phyloP scores from a whole-genome alignment of 2,113 vertebrate genomes.

The Aspidoscelis tigris region DNA sequence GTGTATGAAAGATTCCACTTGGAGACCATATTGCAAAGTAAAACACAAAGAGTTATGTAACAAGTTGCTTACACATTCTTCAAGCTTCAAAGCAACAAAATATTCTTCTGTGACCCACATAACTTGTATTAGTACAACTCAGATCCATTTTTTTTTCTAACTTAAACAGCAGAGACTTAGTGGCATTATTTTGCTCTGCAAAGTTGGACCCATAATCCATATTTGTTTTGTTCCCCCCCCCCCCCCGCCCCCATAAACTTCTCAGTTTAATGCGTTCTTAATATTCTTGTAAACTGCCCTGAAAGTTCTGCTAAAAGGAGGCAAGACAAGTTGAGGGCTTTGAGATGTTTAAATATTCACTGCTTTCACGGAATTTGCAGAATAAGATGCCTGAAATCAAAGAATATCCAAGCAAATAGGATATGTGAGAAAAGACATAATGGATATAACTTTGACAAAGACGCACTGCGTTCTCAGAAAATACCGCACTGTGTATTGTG shows the following conservation, averaged over 20 bases:
- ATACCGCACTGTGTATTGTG: not conserved
- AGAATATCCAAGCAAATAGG: not conserved
- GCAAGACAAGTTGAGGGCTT: not conserved
- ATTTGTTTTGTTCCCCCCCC: too few relatives aligned
- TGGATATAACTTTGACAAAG: not conserved
- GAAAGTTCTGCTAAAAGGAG: too few relatives aligned
- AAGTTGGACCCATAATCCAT: not conserved
- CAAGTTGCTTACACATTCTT: not conserved
- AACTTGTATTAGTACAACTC: not conserved
- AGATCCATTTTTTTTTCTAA: too few relatives aligned
- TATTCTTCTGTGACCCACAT: not conserved
- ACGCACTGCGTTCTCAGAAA: not conserved
- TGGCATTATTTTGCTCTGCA: not conserved
- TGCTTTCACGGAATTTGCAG: not conserved
- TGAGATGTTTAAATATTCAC: slow-evolving; percentile 11
- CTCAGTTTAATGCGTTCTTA: too few relatives aligned
- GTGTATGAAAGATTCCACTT: not conserved
- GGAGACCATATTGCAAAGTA: not conserved
- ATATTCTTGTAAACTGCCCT: too few relatives aligned
- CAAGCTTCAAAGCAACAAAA: not conserved
- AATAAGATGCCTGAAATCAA: not conserved
- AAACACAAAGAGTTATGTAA: not conserved
- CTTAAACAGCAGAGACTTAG: not conserved
- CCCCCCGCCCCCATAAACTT: too few relatives aligned
- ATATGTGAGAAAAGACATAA: slow-evolving; percentile 6